Percentiles rank a stretch among this genome's conserved stretches.
Conservation (phyloP, 1,140 invertebrate species). For the Eubasilissa regina region DNA sequence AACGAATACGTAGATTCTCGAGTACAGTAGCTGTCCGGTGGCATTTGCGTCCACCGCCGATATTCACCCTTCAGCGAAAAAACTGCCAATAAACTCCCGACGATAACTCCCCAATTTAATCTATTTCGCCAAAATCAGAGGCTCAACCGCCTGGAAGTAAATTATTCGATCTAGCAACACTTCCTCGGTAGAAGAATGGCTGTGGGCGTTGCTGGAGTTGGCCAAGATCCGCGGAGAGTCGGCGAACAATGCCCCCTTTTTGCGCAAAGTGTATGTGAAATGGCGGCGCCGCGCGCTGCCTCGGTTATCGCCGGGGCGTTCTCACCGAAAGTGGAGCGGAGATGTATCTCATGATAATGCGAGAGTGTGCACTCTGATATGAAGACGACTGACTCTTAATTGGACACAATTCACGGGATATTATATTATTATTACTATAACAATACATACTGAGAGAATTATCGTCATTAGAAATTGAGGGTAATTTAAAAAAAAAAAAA, state of each 20-base stretch:
- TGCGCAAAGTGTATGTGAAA: neutral
- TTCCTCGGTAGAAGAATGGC: neutral
- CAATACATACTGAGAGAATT: neutral
- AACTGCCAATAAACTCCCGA: too few species aligned
- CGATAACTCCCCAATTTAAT: too few species aligned
- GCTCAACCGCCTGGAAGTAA: neutral
- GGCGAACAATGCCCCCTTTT: conserved; percentile 17
- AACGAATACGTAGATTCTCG: too few species aligned
- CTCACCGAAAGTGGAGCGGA: conserved; percentile 28
- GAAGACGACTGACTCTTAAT: conserved; percentile 11
- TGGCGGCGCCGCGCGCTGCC: neutral
- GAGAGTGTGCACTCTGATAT: conserved; percentile 19
- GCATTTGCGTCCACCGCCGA: too few species aligned
- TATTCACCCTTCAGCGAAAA: too few species aligned
- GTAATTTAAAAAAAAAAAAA: neutral
- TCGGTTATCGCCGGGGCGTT: too few species aligned
- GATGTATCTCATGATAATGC: conserved; percentile 31
- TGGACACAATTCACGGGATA: conserved; percentile 9
- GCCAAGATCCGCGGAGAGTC: neutral
- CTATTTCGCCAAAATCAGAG: too few species aligned
- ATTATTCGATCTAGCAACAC: neutral
- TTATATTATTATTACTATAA: neutral
- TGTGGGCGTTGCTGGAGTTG: neutral
- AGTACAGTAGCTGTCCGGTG: too few species aligned
- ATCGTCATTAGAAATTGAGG: neutral